phyloP scores from a whole-genome alignment of 64 coral and sea anemone genomes.

The Montipora sp. region DNA sequence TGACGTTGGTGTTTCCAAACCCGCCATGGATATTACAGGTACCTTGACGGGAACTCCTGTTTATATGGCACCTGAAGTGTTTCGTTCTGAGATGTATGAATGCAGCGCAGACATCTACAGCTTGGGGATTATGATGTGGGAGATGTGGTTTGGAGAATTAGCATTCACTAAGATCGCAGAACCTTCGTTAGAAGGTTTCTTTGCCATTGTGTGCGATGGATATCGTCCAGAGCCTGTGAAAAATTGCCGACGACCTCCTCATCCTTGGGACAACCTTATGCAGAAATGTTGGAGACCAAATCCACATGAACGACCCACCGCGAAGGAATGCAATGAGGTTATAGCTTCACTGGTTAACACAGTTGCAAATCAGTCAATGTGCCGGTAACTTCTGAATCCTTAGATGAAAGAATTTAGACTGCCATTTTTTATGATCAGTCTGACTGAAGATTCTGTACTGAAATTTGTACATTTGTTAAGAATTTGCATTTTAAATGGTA shows the following conservation, averaged over 20 bases:
- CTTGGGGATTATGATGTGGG: slow-evolving; percentile 43
- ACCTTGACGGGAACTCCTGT: background rate
- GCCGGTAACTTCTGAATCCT: too few species aligned
- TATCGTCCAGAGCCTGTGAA: slow-evolving; percentile 8
- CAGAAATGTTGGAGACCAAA: background rate
- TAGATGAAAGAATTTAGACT: too few species aligned
- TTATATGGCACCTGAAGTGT: slow-evolving; percentile 27
- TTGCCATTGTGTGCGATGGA: background rate
- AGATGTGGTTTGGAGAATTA: slow-evolving; percentile 44
- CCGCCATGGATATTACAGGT: slow-evolving; percentile 5
- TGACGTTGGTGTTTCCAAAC: slow-evolving; percentile 16
- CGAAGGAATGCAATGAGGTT: background rate
- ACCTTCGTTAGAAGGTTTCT: background rate
- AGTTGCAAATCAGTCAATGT: too few species aligned
- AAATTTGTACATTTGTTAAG: too few species aligned
- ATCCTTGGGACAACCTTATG: background rate
- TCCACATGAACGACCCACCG: background rate
- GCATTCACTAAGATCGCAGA: background rate
- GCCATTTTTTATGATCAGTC: too few species aligned
- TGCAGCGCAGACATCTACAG: slow-evolving; percentile 44
- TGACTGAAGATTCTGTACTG: too few species aligned
- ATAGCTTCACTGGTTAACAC: background rate
- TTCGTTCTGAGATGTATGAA: background rate
- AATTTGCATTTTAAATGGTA: too few species aligned
- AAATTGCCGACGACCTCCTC: background rate